These are phyloP conservation scores for Jaculus jaculus DNA, from an alignment of 2,113 vertebrate species.

Conservation along the genomic window DNA sequence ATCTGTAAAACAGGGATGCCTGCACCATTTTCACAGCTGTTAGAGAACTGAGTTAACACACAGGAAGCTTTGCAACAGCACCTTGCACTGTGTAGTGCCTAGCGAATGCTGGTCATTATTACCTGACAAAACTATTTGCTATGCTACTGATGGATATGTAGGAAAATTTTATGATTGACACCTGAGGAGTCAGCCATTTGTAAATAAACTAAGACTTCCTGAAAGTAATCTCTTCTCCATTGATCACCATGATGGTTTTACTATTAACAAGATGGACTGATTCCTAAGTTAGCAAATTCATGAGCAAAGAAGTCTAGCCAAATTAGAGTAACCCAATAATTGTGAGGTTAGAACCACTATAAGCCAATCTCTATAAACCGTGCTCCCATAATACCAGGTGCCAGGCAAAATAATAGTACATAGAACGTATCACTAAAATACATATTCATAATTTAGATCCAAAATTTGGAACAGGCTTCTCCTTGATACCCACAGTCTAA, in stretches of 20 bases:
- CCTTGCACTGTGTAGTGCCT: background rate
- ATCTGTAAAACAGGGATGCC: background rate
- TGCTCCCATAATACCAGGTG: background rate
- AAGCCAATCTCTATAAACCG: conserved; percentile 17
- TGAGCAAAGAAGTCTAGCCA: conserved; percentile 37
- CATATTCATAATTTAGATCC: background rate
- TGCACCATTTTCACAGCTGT: background rate
- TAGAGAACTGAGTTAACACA: background rate
- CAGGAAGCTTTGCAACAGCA: background rate
- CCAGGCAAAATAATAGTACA: background rate
- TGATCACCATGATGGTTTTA: background rate
- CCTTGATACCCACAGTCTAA: background rate
- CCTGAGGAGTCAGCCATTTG: background rate
- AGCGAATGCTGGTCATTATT: background rate
- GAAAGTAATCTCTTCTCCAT: conserved; percentile 30
- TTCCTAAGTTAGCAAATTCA: conserved; percentile 27
- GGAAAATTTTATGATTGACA: background rate
- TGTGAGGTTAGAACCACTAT: background rate
- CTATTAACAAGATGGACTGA: background rate
- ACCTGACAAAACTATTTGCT: background rate
- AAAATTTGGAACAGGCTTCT: background rate
- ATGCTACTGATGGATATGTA: background rate
- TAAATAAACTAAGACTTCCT: conserved; percentile 23
- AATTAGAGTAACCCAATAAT: conserved; percentile 36
- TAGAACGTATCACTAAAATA: conserved; percentile 9